Percentiles rank a stretch among this genome's conserved stretches.
These are phyloP conservation scores for Solenopsis fugax DNA, from an alignment of 1,140 invertebrate genomes.

Conservation along the genomic window DNA sequence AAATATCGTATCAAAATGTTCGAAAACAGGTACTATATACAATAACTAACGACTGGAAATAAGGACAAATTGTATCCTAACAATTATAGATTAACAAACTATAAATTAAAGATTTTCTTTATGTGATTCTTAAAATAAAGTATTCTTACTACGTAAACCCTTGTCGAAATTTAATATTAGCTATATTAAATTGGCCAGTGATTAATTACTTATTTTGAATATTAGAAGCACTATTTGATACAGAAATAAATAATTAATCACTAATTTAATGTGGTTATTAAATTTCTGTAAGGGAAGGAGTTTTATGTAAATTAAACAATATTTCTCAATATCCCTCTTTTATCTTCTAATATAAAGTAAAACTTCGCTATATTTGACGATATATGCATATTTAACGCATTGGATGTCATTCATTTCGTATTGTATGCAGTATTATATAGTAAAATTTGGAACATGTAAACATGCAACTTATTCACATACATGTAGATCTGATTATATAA, in stretches of 20 bases:
- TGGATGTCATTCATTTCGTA: neutral
- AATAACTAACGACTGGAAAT: neutral
- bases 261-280: too few relatives aligned
- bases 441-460: slow-evolving; percentile 23
- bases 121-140: neutral
- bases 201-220: too few relatives aligned
- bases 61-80: neutral
- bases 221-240: too few relatives aligned
- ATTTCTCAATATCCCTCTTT: too few relatives aligned
- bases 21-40: slow-evolving; percentile 7
- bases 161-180: too few relatives aligned
- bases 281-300: too few relatives aligned
- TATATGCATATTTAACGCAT: too few relatives aligned
- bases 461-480: neutral
- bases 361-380: too few relatives aligned
- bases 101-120: slow-evolving; percentile 2
- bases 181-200: too few relatives aligned
- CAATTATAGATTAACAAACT: neutral
- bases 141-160: neutral
- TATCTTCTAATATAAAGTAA: too few relatives aligned
- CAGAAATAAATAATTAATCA: too few relatives aligned
- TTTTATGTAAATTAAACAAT: too few relatives aligned
- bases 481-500: slow-evolving; percentile 12
- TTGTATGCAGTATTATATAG: neutral
- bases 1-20: neutral